Base-by-base conservation (phyloP, 2,888 invertebrate genomes). In the Nasonovia ribisnigri region DNA sequence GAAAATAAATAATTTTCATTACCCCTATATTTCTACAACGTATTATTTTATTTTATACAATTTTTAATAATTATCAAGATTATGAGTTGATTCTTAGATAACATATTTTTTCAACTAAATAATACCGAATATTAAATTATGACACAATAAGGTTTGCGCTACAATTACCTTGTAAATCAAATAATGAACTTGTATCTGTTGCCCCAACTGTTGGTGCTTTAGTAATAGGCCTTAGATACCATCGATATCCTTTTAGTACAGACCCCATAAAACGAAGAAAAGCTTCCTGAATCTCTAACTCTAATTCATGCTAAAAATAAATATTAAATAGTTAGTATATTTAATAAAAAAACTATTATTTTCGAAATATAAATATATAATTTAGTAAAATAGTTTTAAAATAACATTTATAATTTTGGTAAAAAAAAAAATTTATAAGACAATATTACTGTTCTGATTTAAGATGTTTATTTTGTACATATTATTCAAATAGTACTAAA, bases 251-350 rank as follows among this genome's bases (percentile, higher is more conserved):
- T 95, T 98, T 98, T 94, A 99, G 96, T 94, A 99, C 98, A 88
- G 97, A 97, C 26, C 98, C 98, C 98, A 99, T 99, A 95, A 99
- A 99, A 93, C 98, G 97, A 54, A 99, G 96, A 96, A 99, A 99
- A 11, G 99, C 98, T 96, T 99, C 99, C 96, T 99, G 99, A 94
- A 99, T 99, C 96, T 98, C 98, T 95, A 98, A 96, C 95, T 99
- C 99, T 95, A 99, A 96, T 42, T 97, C 97, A 96, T 98, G 97
- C 97, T 98, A 95, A 13, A 96, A 95, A 94, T 77, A 77, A 54
- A 93, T 11, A 57, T 26, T 67, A 42, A 51, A 67, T 54, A 20
- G 54, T 57, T 57, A 57, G 4, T 57, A 57, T 26, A 57, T 26
- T 57, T 26, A 54, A 24, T n/a, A 84, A 88, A 36, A 92, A 60